phyloP scores from a whole-genome alignment of 2,113 vertebrate genomes.

The Scalopus aquaticus region DNA sequence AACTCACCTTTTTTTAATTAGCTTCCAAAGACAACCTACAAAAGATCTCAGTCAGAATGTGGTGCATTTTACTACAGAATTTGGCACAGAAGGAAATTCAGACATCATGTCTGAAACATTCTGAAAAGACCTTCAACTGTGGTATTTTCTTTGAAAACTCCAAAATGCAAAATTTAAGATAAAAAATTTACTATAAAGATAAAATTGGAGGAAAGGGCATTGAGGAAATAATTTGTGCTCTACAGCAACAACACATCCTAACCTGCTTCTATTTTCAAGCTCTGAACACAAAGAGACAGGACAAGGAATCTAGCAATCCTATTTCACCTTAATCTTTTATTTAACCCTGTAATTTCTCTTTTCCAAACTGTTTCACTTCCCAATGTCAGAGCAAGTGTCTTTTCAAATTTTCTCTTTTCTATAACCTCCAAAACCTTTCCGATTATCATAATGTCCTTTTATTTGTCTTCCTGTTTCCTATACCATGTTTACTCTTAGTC shows the following conservation, averaged over 20 bases:
- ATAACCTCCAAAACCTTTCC: background rate
- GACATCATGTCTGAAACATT: background rate
- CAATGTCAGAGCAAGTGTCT: background rate
- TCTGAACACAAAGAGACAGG: background rate
- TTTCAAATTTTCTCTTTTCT: background rate
- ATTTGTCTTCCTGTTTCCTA: background rate
- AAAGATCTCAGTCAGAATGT: background rate
- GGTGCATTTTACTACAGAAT: background rate
- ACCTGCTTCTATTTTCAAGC: background rate
- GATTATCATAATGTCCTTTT: background rate
- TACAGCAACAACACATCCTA: background rate
- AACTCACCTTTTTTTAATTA: background rate
- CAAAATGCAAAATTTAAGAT: background rate
- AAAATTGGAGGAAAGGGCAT: background rate
- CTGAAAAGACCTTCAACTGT: background rate
- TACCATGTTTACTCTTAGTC: background rate
- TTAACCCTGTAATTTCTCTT: background rate
- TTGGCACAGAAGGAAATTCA: background rate
- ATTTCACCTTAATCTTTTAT: background rate
- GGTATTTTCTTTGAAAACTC: slow-evolving; percentile 2
- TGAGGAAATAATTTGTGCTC: background rate
- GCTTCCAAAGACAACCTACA: background rate
- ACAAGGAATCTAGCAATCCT: background rate
- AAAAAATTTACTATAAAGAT: background rate
- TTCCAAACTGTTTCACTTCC: background rate